Base-by-base conservation (phyloP, 2,113 vertebrate genomes). In the Phaethornis superciliosus region DNA sequence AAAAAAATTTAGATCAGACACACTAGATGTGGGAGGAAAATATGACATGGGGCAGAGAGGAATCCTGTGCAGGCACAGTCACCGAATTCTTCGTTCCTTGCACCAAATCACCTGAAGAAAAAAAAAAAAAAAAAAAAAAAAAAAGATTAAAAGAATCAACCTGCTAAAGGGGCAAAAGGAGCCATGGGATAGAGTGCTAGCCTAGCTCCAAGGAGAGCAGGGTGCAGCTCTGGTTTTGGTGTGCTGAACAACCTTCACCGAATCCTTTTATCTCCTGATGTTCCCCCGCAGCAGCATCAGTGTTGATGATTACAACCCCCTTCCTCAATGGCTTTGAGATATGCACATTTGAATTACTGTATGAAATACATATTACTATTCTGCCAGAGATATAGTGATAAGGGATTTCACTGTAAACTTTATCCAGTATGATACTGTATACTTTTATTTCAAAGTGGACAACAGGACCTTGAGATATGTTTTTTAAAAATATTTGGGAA, bases 241-340 rank as follows among this genome's bases (percentile, higher is more conserved):
- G 0, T 70, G 54, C 28, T 4, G 1, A 28, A 17, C 3, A 3
- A 55, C 63, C 63, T 93, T 82, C 55, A 28, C 21, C 1, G 0
- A 78, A 77, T 33, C 40, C 5, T 51, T 80, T 71, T 55, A 46
- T 65, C 59, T 91, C 30, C 81, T 60, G 58, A 89, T 15, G 58
- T 65, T 85, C 49, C n/a, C 58, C 70, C 72, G 49, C 78, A 85
- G 58, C 51, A 78, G 55, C 5, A 0, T 30, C 80, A 51, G 8
- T 63, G 35, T 44, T 69, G 55, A 77, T 62, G 59, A 82, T 49
- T 74, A 82, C 37, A 74, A 68, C 22, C 47, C 10, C 17, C 72
- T 85, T 88, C 47, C 49, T 90, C 60, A 47, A 88, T 59, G 46
- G 27, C 33, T 91, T 62, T 74, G 68, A 80, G 33, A 63, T 33